These are phyloP conservation scores for Galeopterus variegatus DNA, from an alignment of 2,113 vertebrate genomes.

Conservation along the genomic window DNA sequence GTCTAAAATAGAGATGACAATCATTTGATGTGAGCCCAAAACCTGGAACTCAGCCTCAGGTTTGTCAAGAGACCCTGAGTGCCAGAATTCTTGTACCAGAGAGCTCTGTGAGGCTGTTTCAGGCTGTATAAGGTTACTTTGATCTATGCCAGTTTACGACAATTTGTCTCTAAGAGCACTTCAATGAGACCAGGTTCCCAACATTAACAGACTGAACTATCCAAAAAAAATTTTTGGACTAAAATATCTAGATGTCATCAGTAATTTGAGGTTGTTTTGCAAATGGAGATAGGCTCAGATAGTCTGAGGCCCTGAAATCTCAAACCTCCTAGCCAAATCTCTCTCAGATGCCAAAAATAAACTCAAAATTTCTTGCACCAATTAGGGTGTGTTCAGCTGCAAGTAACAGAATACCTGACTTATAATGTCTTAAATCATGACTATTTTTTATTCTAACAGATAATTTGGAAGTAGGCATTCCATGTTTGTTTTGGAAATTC, in stretches of 20 bases:
- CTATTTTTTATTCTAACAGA: neutral
- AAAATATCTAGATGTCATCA: neutral
- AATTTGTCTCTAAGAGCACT: neutral
- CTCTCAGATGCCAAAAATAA: neutral
- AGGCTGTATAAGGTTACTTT: neutral
- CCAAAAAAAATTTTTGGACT: neutral
- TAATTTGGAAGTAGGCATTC: neutral
- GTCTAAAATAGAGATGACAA: neutral
- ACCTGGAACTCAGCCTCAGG: neutral
- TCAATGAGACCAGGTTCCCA: neutral
- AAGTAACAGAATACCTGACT: neutral
- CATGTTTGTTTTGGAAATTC: neutral
- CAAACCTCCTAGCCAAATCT: neutral
- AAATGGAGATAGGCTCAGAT: neutral
- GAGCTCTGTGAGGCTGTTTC: neutral
- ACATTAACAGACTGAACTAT: neutral
- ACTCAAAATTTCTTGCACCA: neutral
- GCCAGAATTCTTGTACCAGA: neutral
- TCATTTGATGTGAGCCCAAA: neutral
- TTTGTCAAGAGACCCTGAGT: neutral
- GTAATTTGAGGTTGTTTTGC: neutral
- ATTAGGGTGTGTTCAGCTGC: neutral
- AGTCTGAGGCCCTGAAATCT: constrained; percentile 1
- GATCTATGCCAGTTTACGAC: neutral
- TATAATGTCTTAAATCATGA: neutral